phyloP scores from a whole-genome alignment of 2,113 vertebrate species.

The Hippopotamus amphibius region DNA sequence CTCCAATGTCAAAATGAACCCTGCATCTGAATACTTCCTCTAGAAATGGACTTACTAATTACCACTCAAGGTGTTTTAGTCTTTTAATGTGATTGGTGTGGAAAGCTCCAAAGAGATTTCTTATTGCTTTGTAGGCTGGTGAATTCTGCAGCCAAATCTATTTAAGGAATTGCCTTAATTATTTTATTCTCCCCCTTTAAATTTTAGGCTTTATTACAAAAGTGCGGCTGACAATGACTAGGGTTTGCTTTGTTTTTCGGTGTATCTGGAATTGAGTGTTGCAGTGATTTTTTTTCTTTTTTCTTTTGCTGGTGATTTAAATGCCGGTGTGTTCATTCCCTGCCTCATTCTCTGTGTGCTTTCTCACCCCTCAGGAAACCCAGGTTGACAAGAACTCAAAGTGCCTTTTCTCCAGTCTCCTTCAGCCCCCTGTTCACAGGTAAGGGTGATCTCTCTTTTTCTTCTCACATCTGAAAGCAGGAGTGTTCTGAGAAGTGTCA shows the following conservation, averaged over 20 bases:
- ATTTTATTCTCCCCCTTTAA: constrained; percentile 53
- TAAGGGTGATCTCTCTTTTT: constrained; percentile 84
- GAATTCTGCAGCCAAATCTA: constrained; percentile 62
- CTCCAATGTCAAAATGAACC: constrained; percentile 53
- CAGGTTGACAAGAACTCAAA: constrained; percentile 97
- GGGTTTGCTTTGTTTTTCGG: constrained; percentile 44
- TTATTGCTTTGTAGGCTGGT: constrained; percentile 71
- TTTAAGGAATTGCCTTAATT: constrained; percentile 36
- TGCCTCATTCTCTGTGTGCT: constrained; percentile 34
- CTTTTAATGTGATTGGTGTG: constrained; percentile 38
- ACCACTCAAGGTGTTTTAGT: constrained; percentile 57
- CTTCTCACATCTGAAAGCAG: constrained; percentile 14
- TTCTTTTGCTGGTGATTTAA: background rate
- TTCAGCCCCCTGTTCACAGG: constrained; percentile 97
- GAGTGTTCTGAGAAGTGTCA: constrained; percentile 42
- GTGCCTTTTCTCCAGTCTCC: constrained; percentile 97
- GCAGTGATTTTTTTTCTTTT: background rate
- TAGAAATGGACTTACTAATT: constrained; percentile 75
- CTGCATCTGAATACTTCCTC: constrained; percentile 35
- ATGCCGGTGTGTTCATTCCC: background rate
- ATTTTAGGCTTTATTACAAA: constrained; percentile 25
- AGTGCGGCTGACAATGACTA: background rate
- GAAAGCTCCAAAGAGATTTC: constrained; percentile 69
- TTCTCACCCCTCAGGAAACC: constrained; percentile 87
- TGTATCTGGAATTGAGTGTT: background rate